Percentiles rank a stretch among this genome's conserved stretches.
phyloP scores from a whole-genome alignment of 1,140 invertebrate species.

The Lepidurus apus region DNA sequence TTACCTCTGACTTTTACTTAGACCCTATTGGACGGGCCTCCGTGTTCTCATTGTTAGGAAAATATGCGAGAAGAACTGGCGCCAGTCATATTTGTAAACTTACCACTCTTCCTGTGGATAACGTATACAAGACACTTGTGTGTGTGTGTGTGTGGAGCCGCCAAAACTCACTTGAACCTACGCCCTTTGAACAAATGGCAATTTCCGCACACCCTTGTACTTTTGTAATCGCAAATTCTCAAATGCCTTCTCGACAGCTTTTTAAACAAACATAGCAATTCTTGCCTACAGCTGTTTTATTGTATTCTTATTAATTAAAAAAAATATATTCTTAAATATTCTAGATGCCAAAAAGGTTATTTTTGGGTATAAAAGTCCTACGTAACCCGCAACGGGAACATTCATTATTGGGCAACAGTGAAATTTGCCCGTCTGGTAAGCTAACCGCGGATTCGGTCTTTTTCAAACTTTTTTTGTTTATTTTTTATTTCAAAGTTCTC shows the following conservation, averaged over 20 bases:
- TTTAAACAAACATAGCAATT: neutral
- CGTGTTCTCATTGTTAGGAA: constrained; percentile 1
- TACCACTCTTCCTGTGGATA: constrained; percentile 14
- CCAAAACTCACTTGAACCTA: constrained; percentile 14
- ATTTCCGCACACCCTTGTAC: constrained; percentile 1
- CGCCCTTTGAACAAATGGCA: constrained; percentile 14
- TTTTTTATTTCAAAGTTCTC: neutral
- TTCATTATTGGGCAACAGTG: too few species aligned
- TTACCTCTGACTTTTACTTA: constrained; percentile 22
- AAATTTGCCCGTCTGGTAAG: too few species aligned
- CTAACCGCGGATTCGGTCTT: neutral
- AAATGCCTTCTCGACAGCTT: neutral
- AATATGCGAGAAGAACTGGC: constrained; percentile 17
- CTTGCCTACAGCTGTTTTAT: neutral
- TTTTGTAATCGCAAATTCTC: neutral
- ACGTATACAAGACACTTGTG: constrained; percentile 12
- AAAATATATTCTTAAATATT: neutral
- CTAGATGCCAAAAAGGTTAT: too few species aligned
- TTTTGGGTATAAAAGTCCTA: too few species aligned
- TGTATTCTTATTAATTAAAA: neutral
- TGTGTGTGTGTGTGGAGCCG: neutral
- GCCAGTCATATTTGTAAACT: constrained; percentile 19
- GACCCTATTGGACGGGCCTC: neutral
- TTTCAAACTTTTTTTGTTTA: neutral
- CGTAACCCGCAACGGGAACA: too few species aligned